These are phyloP conservation scores for Pocillopora meandrina DNA, from an alignment of 92 coral and sea anemone species.

Conservation along the genomic window DNA sequence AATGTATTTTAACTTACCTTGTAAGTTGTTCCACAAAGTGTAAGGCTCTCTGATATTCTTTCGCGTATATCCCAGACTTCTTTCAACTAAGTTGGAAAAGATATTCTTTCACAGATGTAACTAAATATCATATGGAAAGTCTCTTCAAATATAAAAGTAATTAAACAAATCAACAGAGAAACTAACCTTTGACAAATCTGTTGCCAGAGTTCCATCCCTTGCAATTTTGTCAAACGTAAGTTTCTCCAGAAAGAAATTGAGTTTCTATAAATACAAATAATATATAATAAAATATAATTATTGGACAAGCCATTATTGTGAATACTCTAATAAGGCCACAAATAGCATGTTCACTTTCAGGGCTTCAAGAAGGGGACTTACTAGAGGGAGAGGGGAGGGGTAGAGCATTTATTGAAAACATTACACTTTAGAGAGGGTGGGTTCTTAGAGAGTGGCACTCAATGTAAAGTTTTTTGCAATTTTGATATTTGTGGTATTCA, in stretches of 20 bases:
- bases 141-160: background rate
- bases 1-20: constrained; percentile 53
- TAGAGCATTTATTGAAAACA: no score
- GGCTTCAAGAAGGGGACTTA: no score
- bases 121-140: background rate
- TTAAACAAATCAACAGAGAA: background rate
- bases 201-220: constrained; percentile 91
- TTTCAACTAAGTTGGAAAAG: constrained; percentile 41
- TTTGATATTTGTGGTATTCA: no score
- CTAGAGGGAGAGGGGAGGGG: no score
- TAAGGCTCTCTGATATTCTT: constrained; percentile 70
- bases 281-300: background rate
- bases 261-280: background rate
- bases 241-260: constrained; percentile 67
- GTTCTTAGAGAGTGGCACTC: no score
- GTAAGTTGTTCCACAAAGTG: constrained; percentile 69
- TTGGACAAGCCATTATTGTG: no score
- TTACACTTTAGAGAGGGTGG: no score
- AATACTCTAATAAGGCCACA: no score
- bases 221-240: constrained; percentile 70
- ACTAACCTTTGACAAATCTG: constrained; percentile 78
- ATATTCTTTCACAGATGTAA: background rate
- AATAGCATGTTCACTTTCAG: no score
- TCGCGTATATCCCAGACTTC: constrained; percentile 89
- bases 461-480: no score